Evolutionary conservation across 2,888 invertebrate species (phyloP), one percentile per base, ranked within the genome.

Genomic region (Apoda limacodes): DNA sequence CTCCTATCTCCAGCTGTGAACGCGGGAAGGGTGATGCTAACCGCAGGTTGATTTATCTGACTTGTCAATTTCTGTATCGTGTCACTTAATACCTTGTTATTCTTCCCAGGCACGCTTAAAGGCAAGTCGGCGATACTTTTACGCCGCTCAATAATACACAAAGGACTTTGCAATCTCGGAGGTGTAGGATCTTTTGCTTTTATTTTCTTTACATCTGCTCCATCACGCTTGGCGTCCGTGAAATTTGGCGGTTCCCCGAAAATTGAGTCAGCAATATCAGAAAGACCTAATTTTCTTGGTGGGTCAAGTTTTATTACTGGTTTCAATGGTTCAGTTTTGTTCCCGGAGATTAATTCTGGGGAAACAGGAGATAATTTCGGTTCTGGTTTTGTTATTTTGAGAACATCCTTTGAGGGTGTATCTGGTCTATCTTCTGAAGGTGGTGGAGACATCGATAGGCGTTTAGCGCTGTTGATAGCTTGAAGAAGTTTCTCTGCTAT

Each of bases 401-500:
- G 37, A 9, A 50, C 32, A 29, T 75, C 72, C 22, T 59, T 61
- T 39, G 65, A 72, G 5, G 68, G 67, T 9, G 69, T 67, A 6
- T 55, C 53, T 14, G 67, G 55, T 11, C 57, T 56, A 17, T 62
- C 63, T 39, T 65, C 66, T n/a, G 55, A 43, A 1, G 66, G 72
- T 6, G 65, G 80, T 26, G 69, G 80, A 14, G 68, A 83, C 81
- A 63, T 80, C 30, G 66, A 83, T 37, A 70, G 63, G 46, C 64
- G 72, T 57, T 72, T 85, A 43, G 74, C 85, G 58, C 71, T 85
- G 61, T 70, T 85, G 60, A 68, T 82, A 4, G 85, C 85, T 52
- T 85, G 83, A 1, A 86, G 64, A 3, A 86, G 75, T 50, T 85
- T 85, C 43, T 86, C 86, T 1, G 85, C 85, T 45, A 86, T 86